phyloP scores from a whole-genome alignment of 2,888 invertebrate genomes.

The Tanaodytes sp. region DNA sequence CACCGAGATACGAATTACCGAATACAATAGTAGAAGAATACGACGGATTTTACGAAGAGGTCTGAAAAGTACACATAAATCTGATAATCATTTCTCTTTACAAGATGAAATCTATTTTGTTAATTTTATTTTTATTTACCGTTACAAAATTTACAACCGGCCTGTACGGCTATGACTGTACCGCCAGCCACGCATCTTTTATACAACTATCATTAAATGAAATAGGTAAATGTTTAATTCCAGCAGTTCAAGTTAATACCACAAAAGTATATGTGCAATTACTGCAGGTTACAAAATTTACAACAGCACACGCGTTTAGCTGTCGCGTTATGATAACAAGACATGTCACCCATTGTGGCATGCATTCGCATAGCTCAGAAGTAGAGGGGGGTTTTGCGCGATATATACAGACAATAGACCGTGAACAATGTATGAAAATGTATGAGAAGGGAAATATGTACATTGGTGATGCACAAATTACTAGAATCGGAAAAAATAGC shows the following conservation, averaged over 20 bases:
- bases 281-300: neutral
- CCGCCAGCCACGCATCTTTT: neutral
- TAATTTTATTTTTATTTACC: too few species aligned
- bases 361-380: neutral
- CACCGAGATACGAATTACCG: too few species aligned
- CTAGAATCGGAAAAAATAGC: too few species aligned
- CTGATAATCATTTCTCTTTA: too few species aligned
- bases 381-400: neutral
- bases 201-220: constrained; percentile 5
- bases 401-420: neutral
- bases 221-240: neutral
- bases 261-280: neutral
- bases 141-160: too few species aligned
- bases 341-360: neutral
- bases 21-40: too few species aligned
- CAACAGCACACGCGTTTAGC: neutral
- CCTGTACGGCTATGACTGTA: neutral
- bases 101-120: too few species aligned
- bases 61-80: too few species aligned
- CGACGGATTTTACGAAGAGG: too few species aligned
- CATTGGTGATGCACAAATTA: too few species aligned
- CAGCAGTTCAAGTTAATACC: neutral
- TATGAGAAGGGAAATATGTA: too few species aligned
- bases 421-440: too few species aligned
- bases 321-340: neutral